phyloP scores from a whole-genome alignment of 2,113 vertebrate species.

The Nanorana parkeri region DNA sequence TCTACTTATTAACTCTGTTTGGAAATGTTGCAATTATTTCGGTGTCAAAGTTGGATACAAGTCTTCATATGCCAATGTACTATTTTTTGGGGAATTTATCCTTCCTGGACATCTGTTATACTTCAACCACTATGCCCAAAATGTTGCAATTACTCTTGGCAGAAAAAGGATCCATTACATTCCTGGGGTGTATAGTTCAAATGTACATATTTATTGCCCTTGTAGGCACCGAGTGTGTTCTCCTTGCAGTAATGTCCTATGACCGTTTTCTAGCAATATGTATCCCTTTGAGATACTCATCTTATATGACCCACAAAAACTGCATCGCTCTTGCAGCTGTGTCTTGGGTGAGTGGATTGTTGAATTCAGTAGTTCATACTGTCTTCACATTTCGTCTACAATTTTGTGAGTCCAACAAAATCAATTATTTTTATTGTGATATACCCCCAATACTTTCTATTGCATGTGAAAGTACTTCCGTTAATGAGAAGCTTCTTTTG shows the following conservation, averaged over 20 bases:
- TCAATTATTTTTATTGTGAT: slow-evolving; percentile 46
- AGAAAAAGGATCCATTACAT: not conserved
- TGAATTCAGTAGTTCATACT: slow-evolving; percentile 10
- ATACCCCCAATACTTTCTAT: slow-evolving; percentile 24
- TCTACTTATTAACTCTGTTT: slow-evolving; percentile 4
- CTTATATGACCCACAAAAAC: not conserved
- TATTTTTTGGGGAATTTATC: slow-evolving; percentile 34
- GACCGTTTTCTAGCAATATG: slow-evolving; percentile 42
- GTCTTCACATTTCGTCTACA: slow-evolving; percentile 20
- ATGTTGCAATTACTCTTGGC: slow-evolving; percentile 4
- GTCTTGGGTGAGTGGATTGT: slow-evolving; percentile 16
- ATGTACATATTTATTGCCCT: slow-evolving; percentile 29
- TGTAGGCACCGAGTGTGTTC: slow-evolving; percentile 34
- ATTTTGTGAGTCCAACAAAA: slow-evolving; percentile 19
- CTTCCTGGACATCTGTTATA: slow-evolving; percentile 29
- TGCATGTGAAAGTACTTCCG: slow-evolving; percentile 17
- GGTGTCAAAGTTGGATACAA: not conserved
- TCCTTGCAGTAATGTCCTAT: slow-evolving; percentile 33
- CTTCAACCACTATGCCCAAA: slow-evolving; percentile 36
- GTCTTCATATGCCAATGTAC: slow-evolving; percentile 45
- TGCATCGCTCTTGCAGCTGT: not conserved
- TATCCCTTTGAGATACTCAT: slow-evolving; percentile 17
- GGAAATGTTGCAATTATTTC: slow-evolving; percentile 27
- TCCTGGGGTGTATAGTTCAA: slow-evolving; percentile 6
- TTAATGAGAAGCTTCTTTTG: slow-evolving; percentile 22